Conservation (phyloP, 2,888 invertebrate genomes). For the Plebejus melissa region DNA sequence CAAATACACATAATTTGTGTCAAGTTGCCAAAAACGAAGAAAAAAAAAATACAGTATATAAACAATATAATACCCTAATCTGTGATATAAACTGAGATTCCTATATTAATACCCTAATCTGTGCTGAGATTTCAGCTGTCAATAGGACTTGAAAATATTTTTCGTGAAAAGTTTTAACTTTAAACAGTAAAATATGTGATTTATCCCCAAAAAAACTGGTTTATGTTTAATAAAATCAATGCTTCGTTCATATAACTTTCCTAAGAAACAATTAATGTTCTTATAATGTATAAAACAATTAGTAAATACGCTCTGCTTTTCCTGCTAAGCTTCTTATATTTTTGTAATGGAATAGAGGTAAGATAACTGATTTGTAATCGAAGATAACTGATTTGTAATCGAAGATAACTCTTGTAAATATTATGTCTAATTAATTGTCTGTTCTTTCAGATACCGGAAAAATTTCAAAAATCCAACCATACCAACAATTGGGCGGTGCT, state of each 20-base stretch:
- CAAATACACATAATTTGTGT: no score
- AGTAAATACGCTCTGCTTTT: background rate
- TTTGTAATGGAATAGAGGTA: slow-evolving; percentile 26
- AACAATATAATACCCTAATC: no score
- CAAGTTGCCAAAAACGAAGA: no score
- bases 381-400: slow-evolving; percentile 2
- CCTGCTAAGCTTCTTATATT: slow-evolving; percentile 15
- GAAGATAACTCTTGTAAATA: background rate
- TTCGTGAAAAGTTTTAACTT: no score
- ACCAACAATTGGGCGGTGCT: slow-evolving; percentile 99
- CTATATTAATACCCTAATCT: no score
- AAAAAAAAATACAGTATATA: no score
- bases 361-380: background rate
- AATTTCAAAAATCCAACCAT: slow-evolving; percentile 84
- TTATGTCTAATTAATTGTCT: background rate
- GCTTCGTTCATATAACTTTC: background rate
- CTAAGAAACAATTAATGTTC: background rate
- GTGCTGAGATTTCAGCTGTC: no score
- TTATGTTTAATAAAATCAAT: background rate
- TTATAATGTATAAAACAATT: background rate
- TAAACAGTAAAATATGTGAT: no score
- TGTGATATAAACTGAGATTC: no score
- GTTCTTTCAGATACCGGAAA: slow-evolving; percentile 66
- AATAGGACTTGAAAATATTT: no score
- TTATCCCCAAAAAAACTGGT: no score